Evolutionary conservation across 53 echinoderm and acorn worm species (phyloP).

Genomic region (Paelopatides confundens): DNA sequence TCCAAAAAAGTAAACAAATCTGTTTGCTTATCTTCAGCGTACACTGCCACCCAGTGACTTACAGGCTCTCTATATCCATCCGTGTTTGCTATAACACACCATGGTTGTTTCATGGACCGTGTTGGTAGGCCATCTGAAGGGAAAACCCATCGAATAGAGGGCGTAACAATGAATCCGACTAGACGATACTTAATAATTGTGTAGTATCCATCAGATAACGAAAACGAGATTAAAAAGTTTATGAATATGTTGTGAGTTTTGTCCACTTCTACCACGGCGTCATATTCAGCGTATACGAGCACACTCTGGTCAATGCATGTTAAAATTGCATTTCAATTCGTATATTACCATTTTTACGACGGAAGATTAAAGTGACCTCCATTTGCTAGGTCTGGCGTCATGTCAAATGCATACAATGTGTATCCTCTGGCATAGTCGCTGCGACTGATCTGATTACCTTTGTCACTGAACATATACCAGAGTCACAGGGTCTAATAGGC

Average conservation of each 20-base stretch:
- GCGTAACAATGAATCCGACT: slow-evolving; percentile 46
- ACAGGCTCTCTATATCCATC: slow-evolving; percentile 57
- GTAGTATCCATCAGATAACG: too few relatives aligned
- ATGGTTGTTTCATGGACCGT: too few relatives aligned
- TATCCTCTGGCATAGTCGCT: slow-evolving; percentile 76
- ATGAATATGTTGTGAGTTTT: too few relatives aligned
- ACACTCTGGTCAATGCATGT: too few relatives aligned
- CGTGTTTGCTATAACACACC: too few relatives aligned
- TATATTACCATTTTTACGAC: not conserved
- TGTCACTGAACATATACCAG: slow-evolving; percentile 61
- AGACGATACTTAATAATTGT: too few relatives aligned
- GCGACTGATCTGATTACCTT: slow-evolving; percentile 65
- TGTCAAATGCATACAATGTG: slow-evolving; percentile 73
- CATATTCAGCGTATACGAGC: too few relatives aligned
- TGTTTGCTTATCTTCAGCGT: too few relatives aligned
- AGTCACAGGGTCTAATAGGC: slow-evolving; percentile 68
- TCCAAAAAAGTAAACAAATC: slow-evolving; percentile 80
- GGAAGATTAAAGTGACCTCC: slow-evolving; percentile 47
- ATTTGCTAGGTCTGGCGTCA: slow-evolving; percentile 69
- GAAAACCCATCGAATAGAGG: slow-evolving; percentile 66
- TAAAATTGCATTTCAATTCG: too few relatives aligned
- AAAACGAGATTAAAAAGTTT: too few relatives aligned
- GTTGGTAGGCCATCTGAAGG: too few relatives aligned
- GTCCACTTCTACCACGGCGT: too few relatives aligned
- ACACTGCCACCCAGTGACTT: slow-evolving; percentile 63